Conservation (phyloP, 2,888 invertebrate genomes). For the Linhomoeus sp. region DNA sequence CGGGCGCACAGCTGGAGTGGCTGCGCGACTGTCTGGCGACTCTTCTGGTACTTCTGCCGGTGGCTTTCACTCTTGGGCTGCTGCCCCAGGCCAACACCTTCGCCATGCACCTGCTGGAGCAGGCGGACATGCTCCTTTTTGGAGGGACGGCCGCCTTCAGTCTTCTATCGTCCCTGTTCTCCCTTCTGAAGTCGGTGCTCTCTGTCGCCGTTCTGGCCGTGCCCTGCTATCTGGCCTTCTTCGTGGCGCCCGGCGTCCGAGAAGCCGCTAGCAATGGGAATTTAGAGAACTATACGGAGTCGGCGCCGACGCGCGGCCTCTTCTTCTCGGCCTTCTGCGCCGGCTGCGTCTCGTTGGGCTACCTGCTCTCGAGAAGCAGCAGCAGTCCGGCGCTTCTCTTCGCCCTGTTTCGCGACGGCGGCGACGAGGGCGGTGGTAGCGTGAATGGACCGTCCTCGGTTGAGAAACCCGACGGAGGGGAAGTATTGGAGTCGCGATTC, state of each 20-base stretch:
- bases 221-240: background rate
- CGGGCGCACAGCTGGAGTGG: no score
- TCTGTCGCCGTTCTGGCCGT: slow-evolving; percentile 51
- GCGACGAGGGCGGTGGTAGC: no score
- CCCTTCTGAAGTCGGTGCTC: slow-evolving; percentile 54
- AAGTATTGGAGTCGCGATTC: background rate
- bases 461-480: no score
- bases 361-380: slow-evolving; percentile 58
- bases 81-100: slow-evolving; percentile 93
- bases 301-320: slow-evolving; percentile 15
- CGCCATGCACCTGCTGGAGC: slow-evolving; percentile 83
- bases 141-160: slow-evolving; percentile 46
- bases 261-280: no score
- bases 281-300: no score
- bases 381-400: slow-evolving; percentile 7
- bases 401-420: no score
- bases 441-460: no score
- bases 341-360: slow-evolving; percentile 49
- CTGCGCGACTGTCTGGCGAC: slow-evolving; percentile 16
- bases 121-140: slow-evolving; percentile 42
- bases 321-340: slow-evolving; percentile 84
- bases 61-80: slow-evolving; percentile 79
- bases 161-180: slow-evolving; percentile 54
- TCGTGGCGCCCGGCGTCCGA: slow-evolving; percentile 3
- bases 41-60: slow-evolving; percentile 68